Conservation (phyloP, 2,797 vertebrate genomes). For the Todus mexicanus region DNA sequence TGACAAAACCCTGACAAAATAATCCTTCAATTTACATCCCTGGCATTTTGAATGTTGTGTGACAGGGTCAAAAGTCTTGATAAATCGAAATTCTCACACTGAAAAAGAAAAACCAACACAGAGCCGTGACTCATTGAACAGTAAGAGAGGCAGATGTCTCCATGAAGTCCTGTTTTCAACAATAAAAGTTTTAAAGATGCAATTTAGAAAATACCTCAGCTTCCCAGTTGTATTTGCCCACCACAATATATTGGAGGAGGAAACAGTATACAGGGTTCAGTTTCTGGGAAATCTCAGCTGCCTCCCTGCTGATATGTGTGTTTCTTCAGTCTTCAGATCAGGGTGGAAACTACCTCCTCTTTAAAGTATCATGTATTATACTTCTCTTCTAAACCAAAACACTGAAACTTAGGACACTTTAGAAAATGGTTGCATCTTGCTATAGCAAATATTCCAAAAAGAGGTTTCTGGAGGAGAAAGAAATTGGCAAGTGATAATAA, state of each 20-base stretch:
- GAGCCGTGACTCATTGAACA: not conserved
- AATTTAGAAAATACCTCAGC: conserved; percentile 16
- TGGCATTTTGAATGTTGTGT: not conserved
- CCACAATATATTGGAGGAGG: not conserved
- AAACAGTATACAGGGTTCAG: not conserved
- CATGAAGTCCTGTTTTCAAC: not conserved
- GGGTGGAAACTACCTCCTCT: not conserved
- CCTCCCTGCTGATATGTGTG: not conserved
- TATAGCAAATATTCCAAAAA: not conserved
- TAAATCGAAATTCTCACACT: conserved; percentile 21
- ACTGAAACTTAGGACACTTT: not conserved
- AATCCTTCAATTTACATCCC: conserved; percentile 23
- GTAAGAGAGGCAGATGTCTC: conserved; percentile 5
- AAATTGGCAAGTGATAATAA: not conserved
- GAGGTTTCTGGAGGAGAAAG: not conserved
- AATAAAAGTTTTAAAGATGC: conserved; percentile 20
- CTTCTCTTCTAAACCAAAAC: not conserved
- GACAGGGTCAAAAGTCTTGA: not conserved
- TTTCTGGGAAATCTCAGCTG: not conserved
- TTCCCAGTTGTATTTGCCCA: conserved; percentile 17
- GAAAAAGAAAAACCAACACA: not conserved
- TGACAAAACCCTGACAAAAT: conserved; percentile 19
- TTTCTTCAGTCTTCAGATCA: not conserved
- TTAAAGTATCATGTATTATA: not conserved
- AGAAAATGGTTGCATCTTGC: not conserved